Evolutionary conservation across 2,113 vertebrate species (phyloP).

Genomic region (Atlantisia rogersi): DNA sequence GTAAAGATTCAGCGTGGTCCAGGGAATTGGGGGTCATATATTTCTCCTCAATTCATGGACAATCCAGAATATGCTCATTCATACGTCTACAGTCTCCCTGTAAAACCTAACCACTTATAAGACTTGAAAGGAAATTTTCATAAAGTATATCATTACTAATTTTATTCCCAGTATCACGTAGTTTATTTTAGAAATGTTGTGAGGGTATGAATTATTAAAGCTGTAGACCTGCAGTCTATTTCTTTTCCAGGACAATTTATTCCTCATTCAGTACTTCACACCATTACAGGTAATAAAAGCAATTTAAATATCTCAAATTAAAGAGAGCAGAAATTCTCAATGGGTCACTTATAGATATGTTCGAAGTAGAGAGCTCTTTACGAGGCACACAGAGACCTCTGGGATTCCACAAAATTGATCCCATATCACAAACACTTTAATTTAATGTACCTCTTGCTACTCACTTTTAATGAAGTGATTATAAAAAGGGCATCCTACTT

Average conservation of each 20-base stretch:
- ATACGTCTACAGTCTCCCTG: neutral
- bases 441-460: slow-evolving; percentile 61
- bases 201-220: neutral
- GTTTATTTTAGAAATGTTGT: neutral
- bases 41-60: neutral
- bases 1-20: neutral
- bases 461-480: slow-evolving; percentile 67
- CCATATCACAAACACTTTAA: slow-evolving; percentile 59
- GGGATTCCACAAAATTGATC: slow-evolving; percentile 59
- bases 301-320: slow-evolving; percentile 54
- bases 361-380: slow-evolving; percentile 60
- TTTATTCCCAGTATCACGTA: neutral
- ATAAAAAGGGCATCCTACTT: slow-evolving; percentile 59
- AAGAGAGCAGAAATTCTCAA: slow-evolving; percentile 49
- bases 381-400: slow-evolving; percentile 21
- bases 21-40: neutral
- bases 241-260: slow-evolving; percentile 29
- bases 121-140: neutral
- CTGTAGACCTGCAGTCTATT: neutral
- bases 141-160: neutral
- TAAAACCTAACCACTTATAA: neutral
- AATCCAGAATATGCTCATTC: neutral
- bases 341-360: slow-evolving; percentile 40
- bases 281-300: slow-evolving; percentile 43
- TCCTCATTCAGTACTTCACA: slow-evolving; percentile 7